Conservation (phyloP, 2,888 invertebrate genomes). For the Chrysomela aeneicollis region DNA sequence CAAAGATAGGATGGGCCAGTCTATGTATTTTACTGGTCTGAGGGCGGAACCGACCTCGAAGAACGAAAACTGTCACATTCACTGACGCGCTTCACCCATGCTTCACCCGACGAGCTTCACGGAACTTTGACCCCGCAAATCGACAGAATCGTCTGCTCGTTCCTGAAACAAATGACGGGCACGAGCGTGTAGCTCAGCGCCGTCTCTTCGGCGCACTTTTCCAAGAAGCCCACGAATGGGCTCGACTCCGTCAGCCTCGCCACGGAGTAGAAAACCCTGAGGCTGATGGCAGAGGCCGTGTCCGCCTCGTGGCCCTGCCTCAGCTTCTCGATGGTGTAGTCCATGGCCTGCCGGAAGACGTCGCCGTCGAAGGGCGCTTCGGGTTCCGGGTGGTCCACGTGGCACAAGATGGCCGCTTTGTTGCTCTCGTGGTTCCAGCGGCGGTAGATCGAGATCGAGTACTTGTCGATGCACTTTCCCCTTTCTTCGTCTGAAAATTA, state of each 20-base stretch:
- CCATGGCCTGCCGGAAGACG: conserved; percentile 66
- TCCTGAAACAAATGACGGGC: conserved; percentile 82
- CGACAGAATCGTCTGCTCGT: conserved; percentile 83
- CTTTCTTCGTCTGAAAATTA: conserved; percentile 81
- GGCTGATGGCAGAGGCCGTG: conserved; percentile 70
- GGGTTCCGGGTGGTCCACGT: conserved; percentile 64
- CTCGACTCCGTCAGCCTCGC: conserved; percentile 64
- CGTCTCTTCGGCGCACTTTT: conserved; percentile 61
- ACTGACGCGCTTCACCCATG: no score
- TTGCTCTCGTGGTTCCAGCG: conserved; percentile 91
- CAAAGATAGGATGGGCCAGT: no score
- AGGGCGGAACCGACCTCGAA: no score
- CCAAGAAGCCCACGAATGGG: conserved; percentile 59
- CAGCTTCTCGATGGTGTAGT: conserved; percentile 64
- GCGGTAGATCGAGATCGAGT: conserved; percentile 82
- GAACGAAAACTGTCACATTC: no score
- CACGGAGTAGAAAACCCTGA: conserved; percentile 82
- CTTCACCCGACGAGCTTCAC: conserved; percentile 49
- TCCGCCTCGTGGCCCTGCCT: conserved; percentile 64
- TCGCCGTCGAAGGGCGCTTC: conserved; percentile 53
- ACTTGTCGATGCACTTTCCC: conserved; percentile 84
- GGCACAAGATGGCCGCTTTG: conserved; percentile 85
- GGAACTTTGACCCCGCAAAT: conserved; percentile 83
- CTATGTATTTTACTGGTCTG: no score
- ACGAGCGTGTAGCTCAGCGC: conserved; percentile 76